Base-by-base conservation (phyloP, 1,140 invertebrate species). In the Drosophila ficusphila region DNA sequence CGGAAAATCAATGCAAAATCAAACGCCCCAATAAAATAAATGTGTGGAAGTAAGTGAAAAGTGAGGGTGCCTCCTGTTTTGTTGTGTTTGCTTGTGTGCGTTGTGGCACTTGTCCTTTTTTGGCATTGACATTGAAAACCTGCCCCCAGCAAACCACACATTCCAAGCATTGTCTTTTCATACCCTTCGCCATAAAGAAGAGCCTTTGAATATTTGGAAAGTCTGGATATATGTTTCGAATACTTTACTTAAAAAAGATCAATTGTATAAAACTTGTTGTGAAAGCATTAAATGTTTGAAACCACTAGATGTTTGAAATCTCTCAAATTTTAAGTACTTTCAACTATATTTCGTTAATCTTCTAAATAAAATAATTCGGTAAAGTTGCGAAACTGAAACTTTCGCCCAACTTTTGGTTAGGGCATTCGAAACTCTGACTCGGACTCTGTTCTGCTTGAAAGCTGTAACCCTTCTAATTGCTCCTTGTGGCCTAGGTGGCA, bases 1-100 rank as follows among this genome's bases (percentile, higher is more conserved):
- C 46, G 39, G 34, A 78, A 78, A 78, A 78, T 78, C 76, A 79
- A 74, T 78, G 68, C 60, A 74, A 74, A 72, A 56, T 73, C 60
- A 60, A 60, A 72, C 19, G 23, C 7, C 12, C 21, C 4, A 8
- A 52, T 11, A 25, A 25, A 25, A 47, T 29, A 33, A 16, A 23
- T 14, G 11, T 29, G 16, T 12, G 21, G 29, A n/a, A n/a, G n/a
- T 25, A n/a, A 11, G 23, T 23, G 19, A 11, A n/a, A 12, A 16
- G 6, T 25, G 14, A 29, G 14, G 21, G 34, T 29, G 23, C 18
- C 16, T n/a, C n/a, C n/a, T n/a, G n/a, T n/a, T n/a, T n/a, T n/a
- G n/a, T n/a, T n/a, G n/a, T 1, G 16, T 18, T 18, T 27, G n/a
- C 6, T 5, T 44, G 19, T 14, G 25, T 9, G 38, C 8, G n/a